Conservation (phyloP, 2,888 invertebrate genomes). For the Lasioglossum figueresi region DNA sequence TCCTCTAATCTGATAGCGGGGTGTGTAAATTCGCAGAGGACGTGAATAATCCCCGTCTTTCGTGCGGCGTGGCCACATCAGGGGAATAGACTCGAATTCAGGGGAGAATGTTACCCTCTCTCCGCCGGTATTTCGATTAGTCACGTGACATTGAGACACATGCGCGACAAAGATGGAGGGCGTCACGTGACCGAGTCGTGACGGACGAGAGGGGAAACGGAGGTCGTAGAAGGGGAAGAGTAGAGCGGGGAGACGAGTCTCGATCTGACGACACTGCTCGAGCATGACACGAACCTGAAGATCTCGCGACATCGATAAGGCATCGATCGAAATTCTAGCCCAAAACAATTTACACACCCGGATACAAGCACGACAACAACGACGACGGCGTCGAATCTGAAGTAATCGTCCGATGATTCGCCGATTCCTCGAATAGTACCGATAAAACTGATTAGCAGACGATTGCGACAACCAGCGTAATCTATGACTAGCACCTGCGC, state of each 20-base stretch:
- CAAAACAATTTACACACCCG: background rate
- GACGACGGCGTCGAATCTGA: background rate
- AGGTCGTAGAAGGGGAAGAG: too few relatives aligned
- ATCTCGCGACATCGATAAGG: background rate
- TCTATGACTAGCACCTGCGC: slow-evolving; percentile 21
- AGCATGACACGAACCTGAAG: background rate
- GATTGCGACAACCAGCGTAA: slow-evolving; percentile 24
- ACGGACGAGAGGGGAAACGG: too few relatives aligned
- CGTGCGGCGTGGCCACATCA: background rate
- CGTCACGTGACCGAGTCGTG: too few relatives aligned
- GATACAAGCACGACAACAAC: background rate
- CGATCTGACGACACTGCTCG: background rate
- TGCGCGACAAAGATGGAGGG: too few relatives aligned
- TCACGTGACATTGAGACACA: background rate
- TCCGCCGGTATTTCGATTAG: too few relatives aligned
- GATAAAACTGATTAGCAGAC: slow-evolving; percentile 28
- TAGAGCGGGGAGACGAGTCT: background rate
- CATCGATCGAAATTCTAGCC: background rate
- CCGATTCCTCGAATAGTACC: slow-evolving; percentile 14
- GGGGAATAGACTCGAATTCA: background rate
- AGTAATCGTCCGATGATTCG: slow-evolving; percentile 6
- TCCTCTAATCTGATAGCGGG: background rate
- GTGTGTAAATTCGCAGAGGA: background rate
- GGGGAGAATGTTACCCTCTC: background rate
- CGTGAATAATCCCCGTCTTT: background rate